Base-by-base conservation (phyloP, 2,797 vertebrate genomes). In the Neosilurus mollespiculum region DNA sequence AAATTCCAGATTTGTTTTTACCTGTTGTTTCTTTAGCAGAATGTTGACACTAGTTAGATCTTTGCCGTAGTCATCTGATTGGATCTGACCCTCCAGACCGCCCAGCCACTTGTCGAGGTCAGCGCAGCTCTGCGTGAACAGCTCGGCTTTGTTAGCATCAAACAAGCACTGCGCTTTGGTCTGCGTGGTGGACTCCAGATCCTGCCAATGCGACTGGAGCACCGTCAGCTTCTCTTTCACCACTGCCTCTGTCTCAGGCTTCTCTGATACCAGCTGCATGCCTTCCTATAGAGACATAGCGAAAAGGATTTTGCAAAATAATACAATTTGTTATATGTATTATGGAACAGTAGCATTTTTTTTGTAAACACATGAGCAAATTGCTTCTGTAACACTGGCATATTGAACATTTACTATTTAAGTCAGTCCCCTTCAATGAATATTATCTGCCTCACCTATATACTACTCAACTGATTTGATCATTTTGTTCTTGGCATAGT, bases 21-120 rank as follows among this genome's bases (percentile, higher is more conserved):
- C 98, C 97, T 99, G 98, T 87, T 99, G 98, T 76, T 99, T 99
- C 93, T 99, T 99, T 78, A 99, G 94, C 85, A 99, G 94, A 91
- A 99, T 99, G 93, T 96, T 99, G 90, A 99, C 98, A 0, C 97
- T 99, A 89, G 98, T 99, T 78, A 99, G 96, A 87, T 99, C 98
- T 89, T 99, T 99, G 85, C 98, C 98, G 0, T 97, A 99, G 91
- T 99, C 98, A 0, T 99, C 98, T 0, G 98, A 99, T 78, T 96
- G 96, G 88, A 99, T 96, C 91, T 99, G 97, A 1, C 94, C 95
- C 65, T 99, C 97, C 90, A 99, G 89, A 75, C 95, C 92, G 0
- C 90, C 94, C 81, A 99, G 94, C 97, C 97, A 99, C 90, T 98
- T 99, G 92, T 98, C 98, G 61, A 99, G 92, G 89, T 99, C 97